These are phyloP conservation scores for Tapirus terrestris DNA, from an alignment of 2,113 vertebrate species.

Conservation along the genomic window DNA sequence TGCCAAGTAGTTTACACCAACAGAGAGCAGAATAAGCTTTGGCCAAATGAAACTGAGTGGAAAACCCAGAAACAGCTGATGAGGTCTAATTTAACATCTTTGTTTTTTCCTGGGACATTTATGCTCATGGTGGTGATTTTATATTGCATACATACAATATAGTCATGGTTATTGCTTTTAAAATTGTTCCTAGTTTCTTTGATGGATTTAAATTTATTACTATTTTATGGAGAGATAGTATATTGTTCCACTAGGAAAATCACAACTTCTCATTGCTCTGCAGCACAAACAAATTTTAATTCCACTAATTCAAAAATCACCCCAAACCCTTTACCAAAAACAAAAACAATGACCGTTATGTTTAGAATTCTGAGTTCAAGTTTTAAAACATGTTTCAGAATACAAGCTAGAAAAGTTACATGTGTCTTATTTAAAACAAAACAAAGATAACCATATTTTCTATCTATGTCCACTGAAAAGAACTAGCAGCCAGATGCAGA, in stretches of 20 bases:
- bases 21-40: slow-evolving; percentile 35
- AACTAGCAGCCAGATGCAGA: background rate
- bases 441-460: background rate
- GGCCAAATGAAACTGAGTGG: slow-evolving; percentile 9
- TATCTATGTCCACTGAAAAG: background rate
- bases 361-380: background rate
- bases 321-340: background rate
- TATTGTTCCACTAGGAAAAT: slow-evolving; percentile 28
- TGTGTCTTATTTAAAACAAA: slow-evolving; percentile 39
- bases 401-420: background rate
- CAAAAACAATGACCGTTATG: background rate
- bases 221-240: slow-evolving; percentile 58
- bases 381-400: slow-evolving; percentile 49
- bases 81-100: slow-evolving; percentile 56
- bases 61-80: slow-evolving; percentile 48
- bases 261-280: background rate
- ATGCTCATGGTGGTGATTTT: slow-evolving; percentile 57
- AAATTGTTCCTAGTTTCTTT: slow-evolving; percentile 62
- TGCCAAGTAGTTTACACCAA: slow-evolving; percentile 39
- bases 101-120: slow-evolving; percentile 65
- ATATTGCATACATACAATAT: slow-evolving; percentile 35
- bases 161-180: slow-evolving; percentile 66
- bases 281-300: slow-evolving; percentile 43
- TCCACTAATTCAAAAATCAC: slow-evolving; percentile 21
- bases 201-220: slow-evolving; percentile 66